Base-by-base conservation (phyloP, 2,113 vertebrate genomes). In the Numida meleagris region DNA sequence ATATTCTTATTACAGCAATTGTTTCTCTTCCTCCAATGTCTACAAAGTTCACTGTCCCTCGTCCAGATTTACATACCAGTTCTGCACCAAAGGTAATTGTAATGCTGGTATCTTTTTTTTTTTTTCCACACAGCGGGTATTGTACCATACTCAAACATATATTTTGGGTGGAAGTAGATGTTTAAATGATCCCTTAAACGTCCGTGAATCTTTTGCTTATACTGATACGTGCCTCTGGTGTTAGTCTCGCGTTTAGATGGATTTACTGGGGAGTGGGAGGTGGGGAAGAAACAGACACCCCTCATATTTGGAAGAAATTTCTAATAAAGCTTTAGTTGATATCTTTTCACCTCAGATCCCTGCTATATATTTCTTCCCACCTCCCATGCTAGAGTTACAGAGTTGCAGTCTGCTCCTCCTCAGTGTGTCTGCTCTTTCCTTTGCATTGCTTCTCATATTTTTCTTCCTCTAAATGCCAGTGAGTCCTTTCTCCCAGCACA, bases 81-180 rank as follows among this genome's bases (percentile, higher is more conserved):
- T 89, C 95, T 79, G 12, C 14, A 36, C 43, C 75, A 92, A 90
- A 97, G 95, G 97, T 97, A 95, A 94, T 9, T 78, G 12, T 46
- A 87, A 83, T 36, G 34, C 48, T 75, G 65, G 14, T 31, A 53
- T 27, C 45, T 43, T 55, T 72, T 38, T 79, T 80, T 57, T 65
- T 38, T 34, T 57, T 8, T 33, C 36, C 71, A 24, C 23, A 6
- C 15, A 7, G 14, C 36, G 20, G 42, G 18, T 36, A 3, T 34
- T 9, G 0, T 70, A 19, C 65, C 65, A 10, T 14, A 80, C 12
- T 14, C 66, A 75, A 68, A 63, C 34, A 48, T 2, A 59, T 45
- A 76, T 59, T 85, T 86, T 53, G 50, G 40, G 68, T 67, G 23
- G 11, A 63, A 10, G 43, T 42, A 43, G 57, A 72, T 6, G 43